Evolutionary conservation across 2,113 vertebrate species (phyloP), one percentile per base, ranked within the genome.

Genomic region (Xyrauchen texanus): DNA sequence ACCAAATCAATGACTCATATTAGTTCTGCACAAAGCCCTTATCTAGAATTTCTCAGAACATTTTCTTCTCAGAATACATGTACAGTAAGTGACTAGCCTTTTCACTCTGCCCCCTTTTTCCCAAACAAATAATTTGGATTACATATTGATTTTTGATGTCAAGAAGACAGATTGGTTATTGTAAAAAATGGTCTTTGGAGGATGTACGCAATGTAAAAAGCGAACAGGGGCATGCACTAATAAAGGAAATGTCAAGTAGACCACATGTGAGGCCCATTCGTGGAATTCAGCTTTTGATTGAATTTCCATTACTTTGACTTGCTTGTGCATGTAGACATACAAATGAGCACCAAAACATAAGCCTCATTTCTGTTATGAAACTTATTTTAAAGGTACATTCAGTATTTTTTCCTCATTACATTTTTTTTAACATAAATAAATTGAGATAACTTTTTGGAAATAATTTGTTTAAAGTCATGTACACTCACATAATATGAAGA

Each of bases 91-190:
- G 6, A 49, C 46, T 45, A 44, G 49, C 57, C 64, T 77, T 79
- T 63, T 67, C 12, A 45, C 72, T 10, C 7, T 82, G 63, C 63
- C 61, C 76, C 78, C 67, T 76, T 61, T 42, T 65, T 44, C 12
- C 8, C 46, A 16, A 84, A 68, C 72, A 79, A 72, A 77, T 85
- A 85, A 85, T 85, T 85, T 79, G 80, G 74, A 85, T 85, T 85
- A 61, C 68, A 55, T 85, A 85, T 85, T 76, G 83, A 85, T 85
- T 85, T 82, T 47, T 70, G 67, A 77, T 77, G 83, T 85, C 83
- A 82, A 73, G 77, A 79, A 85, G 77, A 85, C 83, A 85, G 81
- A 85, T 80, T 79, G 80, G 79, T 85, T 47, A 71, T 79, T 72
- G 83, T 72, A 62, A 47, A 68, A 71, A 82, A 68, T 21, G 72